These are phyloP conservation scores for Mythimna vitellina DNA, from an alignment of 2,888 invertebrate genomes.

Conservation along the genomic window DNA sequence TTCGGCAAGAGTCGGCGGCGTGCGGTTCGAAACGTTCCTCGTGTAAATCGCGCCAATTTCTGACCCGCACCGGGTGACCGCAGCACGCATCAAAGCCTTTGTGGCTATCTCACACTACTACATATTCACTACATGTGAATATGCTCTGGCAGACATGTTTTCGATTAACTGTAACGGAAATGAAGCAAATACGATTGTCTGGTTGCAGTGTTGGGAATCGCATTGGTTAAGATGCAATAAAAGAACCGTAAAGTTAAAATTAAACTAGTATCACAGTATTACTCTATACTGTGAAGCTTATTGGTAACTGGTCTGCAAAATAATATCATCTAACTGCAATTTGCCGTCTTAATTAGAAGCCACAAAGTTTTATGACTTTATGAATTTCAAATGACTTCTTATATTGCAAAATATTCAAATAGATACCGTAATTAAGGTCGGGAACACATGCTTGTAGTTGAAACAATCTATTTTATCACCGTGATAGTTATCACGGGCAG, in stretches of 20 bases:
- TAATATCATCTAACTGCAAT: conserved; percentile 19
- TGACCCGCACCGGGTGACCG: conserved; percentile 85
- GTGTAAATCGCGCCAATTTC: conserved; percentile 86
- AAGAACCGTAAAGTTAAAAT: conserved; percentile 1
- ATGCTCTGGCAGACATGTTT: conserved; percentile 66
- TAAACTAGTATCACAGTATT: conserved; percentile 4
- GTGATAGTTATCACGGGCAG: conserved; percentile 79
- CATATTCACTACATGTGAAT: conserved; percentile 75
- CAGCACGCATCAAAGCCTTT: conserved; percentile 88
- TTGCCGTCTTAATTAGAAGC: conserved; percentile 47
- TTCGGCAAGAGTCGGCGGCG: conserved; percentile 50
- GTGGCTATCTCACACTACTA: conserved; percentile 77
- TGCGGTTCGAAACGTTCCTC: conserved; percentile 76
- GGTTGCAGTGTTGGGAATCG: conserved; percentile 11
- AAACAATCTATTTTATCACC: conserved; percentile 77
- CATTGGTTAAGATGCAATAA: conserved; percentile 15
- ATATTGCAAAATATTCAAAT: conserved; percentile 69
- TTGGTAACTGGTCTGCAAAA: conserved; percentile 5
- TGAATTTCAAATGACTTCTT: conserved; percentile 66
- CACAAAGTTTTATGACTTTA: conserved; percentile 58
- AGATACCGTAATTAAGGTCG: conserved; percentile 70
- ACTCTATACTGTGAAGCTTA: neutral
- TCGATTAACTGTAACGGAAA: conserved; percentile 70
- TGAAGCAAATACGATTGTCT: conserved; percentile 54
- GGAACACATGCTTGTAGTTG: conserved; percentile 65